Evolutionary conservation across 2,888 invertebrate species (phyloP).

Genomic region (Mesorhabditis belari): DNA sequence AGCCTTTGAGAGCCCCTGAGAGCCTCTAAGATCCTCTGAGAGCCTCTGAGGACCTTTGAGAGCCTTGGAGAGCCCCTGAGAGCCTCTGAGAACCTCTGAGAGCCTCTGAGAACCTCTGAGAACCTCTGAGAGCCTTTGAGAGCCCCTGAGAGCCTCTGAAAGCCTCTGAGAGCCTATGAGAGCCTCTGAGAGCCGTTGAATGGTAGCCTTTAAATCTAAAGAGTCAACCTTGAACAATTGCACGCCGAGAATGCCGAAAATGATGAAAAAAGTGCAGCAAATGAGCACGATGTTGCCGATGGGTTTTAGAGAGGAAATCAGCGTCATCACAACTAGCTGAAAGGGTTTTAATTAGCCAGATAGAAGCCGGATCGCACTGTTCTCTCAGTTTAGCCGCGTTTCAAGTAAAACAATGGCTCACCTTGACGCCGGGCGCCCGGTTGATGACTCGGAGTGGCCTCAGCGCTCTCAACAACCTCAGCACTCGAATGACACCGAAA

Average conservation of each 20-base stretch:
- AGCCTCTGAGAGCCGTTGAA: no score
- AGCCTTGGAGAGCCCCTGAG: no score
- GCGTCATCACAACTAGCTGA: slow-evolving; percentile 88
- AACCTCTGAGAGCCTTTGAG: no score
- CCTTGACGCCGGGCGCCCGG: slow-evolving; percentile 90
- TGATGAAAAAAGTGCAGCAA: slow-evolving; percentile 99
- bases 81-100: no score
- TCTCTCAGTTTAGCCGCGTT: slow-evolving; percentile 59
- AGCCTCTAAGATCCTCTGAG: no score
- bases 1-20: no score
- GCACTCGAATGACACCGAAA: slow-evolving; percentile 93
- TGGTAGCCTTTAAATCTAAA: slow-evolving; percentile 72
- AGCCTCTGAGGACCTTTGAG: no score
- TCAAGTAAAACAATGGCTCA: neutral
- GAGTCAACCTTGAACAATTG: slow-evolving; percentile 89
- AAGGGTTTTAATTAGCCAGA: neutral
- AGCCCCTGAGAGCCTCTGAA: neutral
- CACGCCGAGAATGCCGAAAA: slow-evolving; percentile 97
- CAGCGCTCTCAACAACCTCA: slow-evolving; percentile 85
- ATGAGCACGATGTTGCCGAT: slow-evolving; percentile 99
- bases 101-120: no score
- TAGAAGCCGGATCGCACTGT: neutral
- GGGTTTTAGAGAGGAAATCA: slow-evolving; percentile 85
- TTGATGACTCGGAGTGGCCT: slow-evolving; percentile 91
- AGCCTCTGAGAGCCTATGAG: neutral